Evolutionary conservation across 2,113 vertebrate species (phyloP).

Genomic region (Pseudopipra pipra): DNA sequence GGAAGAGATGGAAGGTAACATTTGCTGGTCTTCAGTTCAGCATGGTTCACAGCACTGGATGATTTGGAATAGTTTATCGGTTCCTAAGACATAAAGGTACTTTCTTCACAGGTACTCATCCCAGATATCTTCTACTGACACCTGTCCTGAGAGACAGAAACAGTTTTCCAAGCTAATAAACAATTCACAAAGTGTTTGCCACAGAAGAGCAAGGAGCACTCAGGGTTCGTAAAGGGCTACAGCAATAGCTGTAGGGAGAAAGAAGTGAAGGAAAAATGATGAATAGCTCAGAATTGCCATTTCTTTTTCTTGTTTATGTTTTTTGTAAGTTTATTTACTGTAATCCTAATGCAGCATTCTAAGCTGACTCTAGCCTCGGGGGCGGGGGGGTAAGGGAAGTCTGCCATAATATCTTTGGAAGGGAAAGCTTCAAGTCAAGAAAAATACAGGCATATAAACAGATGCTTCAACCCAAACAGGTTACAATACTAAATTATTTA

Average conservation of each 20-base stretch:
- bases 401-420: background rate
- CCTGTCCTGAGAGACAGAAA: constrained; percentile 2
- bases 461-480: background rate
- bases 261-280: background rate
- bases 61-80: background rate
- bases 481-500: background rate
- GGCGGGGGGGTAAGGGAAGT: background rate
- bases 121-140: background rate
- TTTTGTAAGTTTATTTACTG: constrained; percentile 25
- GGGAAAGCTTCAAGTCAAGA: background rate
- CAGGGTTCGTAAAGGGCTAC: constrained; percentile 14
- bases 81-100: constrained; percentile 29
- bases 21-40: constrained; percentile 24
- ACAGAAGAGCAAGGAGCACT: background rate
- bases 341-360: constrained; percentile 6
- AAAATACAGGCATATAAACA: background rate
- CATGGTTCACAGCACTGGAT: background rate
- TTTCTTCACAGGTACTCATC: background rate
- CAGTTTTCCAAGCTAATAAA: constrained; percentile 45
- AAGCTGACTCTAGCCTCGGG: background rate
- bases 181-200: constrained; percentile 21
- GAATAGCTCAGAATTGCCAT: background rate
- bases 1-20: constrained; percentile 38
- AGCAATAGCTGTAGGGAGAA: background rate
- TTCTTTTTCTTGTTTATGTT: background rate